phyloP scores from a whole-genome alignment of 2,113 vertebrate genomes.

The Dipodomys spectabilis region DNA sequence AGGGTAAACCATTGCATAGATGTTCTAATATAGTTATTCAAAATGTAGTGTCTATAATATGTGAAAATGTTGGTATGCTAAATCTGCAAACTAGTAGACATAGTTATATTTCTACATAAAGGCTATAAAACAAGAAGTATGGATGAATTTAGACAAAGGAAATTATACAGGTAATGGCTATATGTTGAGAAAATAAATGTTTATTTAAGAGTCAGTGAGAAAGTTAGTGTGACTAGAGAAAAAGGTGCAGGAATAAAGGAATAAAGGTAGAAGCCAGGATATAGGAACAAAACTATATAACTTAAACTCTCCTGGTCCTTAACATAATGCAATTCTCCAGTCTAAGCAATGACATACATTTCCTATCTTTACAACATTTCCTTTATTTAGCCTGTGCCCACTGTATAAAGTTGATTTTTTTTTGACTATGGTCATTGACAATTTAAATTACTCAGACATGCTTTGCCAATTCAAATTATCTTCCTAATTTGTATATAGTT shows the following conservation, averaged over 20 bases:
- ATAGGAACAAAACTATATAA: not conserved
- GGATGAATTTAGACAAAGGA: not conserved
- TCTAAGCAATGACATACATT: not conserved
- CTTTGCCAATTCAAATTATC: not conserved
- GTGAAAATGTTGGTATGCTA: not conserved
- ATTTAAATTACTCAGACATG: not conserved
- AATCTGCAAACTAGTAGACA: not conserved
- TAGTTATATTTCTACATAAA: slow-evolving; percentile 23
- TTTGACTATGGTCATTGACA: too few relatives aligned
- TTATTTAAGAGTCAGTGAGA: not conserved
- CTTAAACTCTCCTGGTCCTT: not conserved
- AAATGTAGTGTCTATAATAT: not conserved
- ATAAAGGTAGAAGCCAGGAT: not conserved
- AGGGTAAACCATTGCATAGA: not conserved
- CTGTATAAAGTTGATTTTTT: not conserved
- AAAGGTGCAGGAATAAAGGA: not conserved
- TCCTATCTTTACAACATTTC: not conserved
- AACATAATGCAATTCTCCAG: not conserved
- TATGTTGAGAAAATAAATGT: not conserved
- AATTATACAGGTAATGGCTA: not conserved
- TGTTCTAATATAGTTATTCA: not conserved
- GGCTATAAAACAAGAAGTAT: not conserved
- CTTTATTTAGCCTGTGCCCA: not conserved
- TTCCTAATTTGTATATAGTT: not conserved
- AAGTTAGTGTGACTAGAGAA: not conserved